Conservation (phyloP, 2,113 vertebrate species). For the Tamias sibiricus region DNA sequence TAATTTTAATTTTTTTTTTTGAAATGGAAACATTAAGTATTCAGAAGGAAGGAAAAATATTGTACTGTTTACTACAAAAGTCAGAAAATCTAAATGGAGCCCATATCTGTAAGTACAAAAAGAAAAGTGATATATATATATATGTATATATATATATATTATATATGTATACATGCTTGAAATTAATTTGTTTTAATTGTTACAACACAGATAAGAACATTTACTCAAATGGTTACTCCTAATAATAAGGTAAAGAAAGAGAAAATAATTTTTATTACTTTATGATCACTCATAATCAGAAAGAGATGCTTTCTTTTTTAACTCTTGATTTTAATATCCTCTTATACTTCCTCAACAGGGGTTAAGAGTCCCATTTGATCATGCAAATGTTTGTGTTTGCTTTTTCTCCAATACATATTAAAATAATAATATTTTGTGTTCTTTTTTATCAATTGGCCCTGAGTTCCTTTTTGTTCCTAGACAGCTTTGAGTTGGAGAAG, state of each 20-base stretch:
- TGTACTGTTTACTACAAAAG: slow-evolving; percentile 53
- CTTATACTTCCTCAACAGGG: slow-evolving; percentile 62
- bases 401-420: slow-evolving; percentile 60
- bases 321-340: slow-evolving; percentile 69
- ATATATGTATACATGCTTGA: slow-evolving; percentile 64
- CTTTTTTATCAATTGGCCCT: neutral
- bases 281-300: slow-evolving; percentile 20
- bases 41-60: slow-evolving; percentile 66
- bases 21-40: no score
- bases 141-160: no score
- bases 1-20: slow-evolving; percentile 41
- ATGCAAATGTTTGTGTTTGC: slow-evolving; percentile 60
- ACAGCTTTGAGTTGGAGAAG: neutral
- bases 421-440: slow-evolving; percentile 67
- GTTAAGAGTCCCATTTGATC: slow-evolving; percentile 62
- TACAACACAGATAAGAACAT: slow-evolving; percentile 16
- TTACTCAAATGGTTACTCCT: slow-evolving; percentile 43
- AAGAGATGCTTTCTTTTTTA: slow-evolving; percentile 60
- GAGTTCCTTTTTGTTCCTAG: slow-evolving; percentile 35
- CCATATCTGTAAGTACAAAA: slow-evolving; percentile 56
- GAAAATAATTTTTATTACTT: slow-evolving; percentile 53
- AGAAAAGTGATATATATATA: neutral
- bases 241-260: slow-evolving; percentile 66
- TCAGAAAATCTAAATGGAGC: slow-evolving; percentile 38
- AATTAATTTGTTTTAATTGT: slow-evolving; percentile 59